Evolutionary conservation across 64 coral and sea anemone genomes (phyloP), one percentile per base, ranked within the genome.

Genomic region (Anthopleura sola): DNA sequence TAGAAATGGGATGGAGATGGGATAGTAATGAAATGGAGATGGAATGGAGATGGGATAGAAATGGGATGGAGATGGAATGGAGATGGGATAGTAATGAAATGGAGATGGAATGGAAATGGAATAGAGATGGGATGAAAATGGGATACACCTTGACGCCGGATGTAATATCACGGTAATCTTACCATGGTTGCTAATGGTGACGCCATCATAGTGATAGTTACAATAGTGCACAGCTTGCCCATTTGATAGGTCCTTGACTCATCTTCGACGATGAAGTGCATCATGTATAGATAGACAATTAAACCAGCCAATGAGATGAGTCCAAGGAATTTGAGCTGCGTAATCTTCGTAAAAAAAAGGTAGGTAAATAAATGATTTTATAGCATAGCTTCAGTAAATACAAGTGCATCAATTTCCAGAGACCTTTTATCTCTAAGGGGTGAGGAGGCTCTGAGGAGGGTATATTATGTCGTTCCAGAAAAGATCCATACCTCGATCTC

Each of bases 121-220:
- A 44, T 44, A 7, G 39, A 44, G 7, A 44, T 44, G 39, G 7
- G 7, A 44, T 44, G 39, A n/a, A n/a, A n/a, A n/a, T n/a, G n/a
- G n/a, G n/a, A n/a, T n/a, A n/a, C n/a, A 15, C 24, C 40, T 44
- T 44, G 40, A 8, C 9, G 9, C 40, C 40, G 2, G 9, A 36
- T 11, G 17, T 16, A 44, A 81, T 47, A 2, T 10, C 17, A 18
- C 24, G 24, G 32, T 40, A 17, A 56, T 49, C 24, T 54, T 88
- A 95, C 93, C 93, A 95, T 82, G 71, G 60, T 60, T 85, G 89
- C 86, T 26, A 95, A 60, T 38, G 93, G 93, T 44, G 93, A 95
- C 14, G 86, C 93, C 84, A 91, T 89, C 93, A 95, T 95, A 9
- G 51, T 37, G 49, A 95, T 83, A 5, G 93, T 95, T 36, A 95